phyloP scores from a whole-genome alignment of 2,888 invertebrate species.

The Parnassius smintheus region DNA sequence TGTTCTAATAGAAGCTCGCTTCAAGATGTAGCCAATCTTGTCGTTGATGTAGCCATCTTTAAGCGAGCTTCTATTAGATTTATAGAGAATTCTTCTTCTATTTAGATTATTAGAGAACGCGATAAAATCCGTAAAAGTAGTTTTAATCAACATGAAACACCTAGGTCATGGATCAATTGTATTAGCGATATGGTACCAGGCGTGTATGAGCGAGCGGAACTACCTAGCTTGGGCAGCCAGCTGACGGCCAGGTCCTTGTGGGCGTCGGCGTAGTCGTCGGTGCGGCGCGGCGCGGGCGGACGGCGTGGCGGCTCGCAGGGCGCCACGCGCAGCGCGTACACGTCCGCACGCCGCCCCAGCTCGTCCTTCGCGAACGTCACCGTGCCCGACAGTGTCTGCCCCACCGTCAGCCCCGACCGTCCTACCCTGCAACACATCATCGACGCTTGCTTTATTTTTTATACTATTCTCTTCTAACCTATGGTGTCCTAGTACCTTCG shows the following conservation, averaged over 20 bases:
- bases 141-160: no score
- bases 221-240: slow-evolving; percentile 93
- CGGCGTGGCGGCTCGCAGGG: slow-evolving; percentile 84
- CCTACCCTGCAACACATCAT: slow-evolving; percentile 22
- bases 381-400: slow-evolving; percentile 89
- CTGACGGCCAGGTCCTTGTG: slow-evolving; percentile 90
- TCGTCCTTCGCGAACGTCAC: slow-evolving; percentile 93
- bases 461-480: no score
- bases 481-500: no score
- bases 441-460: slow-evolving; percentile 19
- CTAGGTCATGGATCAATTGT: slow-evolving; percentile 82
- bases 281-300: slow-evolving; percentile 55
- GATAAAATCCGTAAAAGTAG: no score
- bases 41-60: no score
- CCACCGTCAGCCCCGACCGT: slow-evolving; percentile 62
- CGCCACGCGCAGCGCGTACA: slow-evolving; percentile 85
- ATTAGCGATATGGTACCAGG: no score
- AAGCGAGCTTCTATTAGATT: no score
- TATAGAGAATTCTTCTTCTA: no score
- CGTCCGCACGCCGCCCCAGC: slow-evolving; percentile 87
- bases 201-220: neutral
- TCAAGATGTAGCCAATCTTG: no score
- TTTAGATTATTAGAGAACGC: no score
- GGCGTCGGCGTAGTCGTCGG: slow-evolving; percentile 93
- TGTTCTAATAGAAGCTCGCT: no score